A percentile compares a stretch with the other conserved stretches of the same genome.
Conservation (phyloP, 2,888 invertebrate genomes). For the Zelleria hepariella region DNA sequence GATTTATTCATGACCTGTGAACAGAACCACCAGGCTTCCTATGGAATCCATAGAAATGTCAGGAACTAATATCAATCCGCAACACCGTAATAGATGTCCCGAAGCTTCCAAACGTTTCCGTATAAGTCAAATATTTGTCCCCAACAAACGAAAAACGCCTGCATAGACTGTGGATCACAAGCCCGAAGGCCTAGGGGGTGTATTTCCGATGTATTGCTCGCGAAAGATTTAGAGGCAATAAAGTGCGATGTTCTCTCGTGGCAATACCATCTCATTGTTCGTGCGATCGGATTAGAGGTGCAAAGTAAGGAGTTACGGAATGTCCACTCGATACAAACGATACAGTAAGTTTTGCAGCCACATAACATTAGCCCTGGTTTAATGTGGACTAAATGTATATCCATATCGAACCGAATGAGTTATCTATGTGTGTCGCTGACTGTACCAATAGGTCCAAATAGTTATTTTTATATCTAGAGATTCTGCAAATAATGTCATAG, state of each 20-base stretch:
- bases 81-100: conserved; percentile 53
- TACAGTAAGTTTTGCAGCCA: neutral
- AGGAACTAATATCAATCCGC: conserved; percentile 28
- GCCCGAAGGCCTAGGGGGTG: conserved; percentile 44
- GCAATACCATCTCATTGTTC: conserved; percentile 59
- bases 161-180: conserved; percentile 30
- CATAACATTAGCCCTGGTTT: no score
- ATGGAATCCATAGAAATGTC: no score
- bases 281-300: conserved; percentile 58
- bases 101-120: conserved; percentile 26
- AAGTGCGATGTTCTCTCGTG: conserved; percentile 41
- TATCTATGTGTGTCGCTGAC: no score
- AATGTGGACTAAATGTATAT: no score
- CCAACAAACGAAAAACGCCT: conserved; percentile 30
- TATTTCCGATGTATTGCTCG: conserved; percentile 23
- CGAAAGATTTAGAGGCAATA: conserved; percentile 71
- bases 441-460: no score
- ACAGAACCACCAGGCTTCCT: no score
- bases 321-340: neutral
- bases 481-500: no score
- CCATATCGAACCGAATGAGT: no score
- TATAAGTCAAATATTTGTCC: conserved; percentile 50
- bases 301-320: neutral
- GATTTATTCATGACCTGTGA: no score
- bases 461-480: no score